Base-by-base conservation (phyloP, 2,113 vertebrate genomes). In the Gallinago undulata region DNA sequence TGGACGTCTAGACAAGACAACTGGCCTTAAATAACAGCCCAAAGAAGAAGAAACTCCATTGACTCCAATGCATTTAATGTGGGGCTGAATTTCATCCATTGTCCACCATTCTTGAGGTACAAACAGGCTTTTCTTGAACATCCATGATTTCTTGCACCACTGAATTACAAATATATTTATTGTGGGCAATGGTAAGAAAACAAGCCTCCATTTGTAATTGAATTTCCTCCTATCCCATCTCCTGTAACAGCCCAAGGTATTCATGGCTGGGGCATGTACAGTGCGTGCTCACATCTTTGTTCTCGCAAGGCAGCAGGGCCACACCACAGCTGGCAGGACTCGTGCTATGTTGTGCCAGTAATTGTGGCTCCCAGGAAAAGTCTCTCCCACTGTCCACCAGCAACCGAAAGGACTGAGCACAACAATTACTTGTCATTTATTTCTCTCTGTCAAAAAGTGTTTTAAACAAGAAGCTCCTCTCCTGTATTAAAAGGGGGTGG, bases 161-260 rank as follows among this genome's bases (percentile, higher is more conserved):
- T 85, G 95, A 81, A 66, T 80, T 80, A 92, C 92, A 97, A 97
- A 92, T 96, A 95, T 90, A 79, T 93, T 95, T 95, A 96, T 93
- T 97, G 80, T 97, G 82, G 86, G 78, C 82, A 94, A 92, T 30
- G 8, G 87, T 95, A 88, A 88, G 95, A 96, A 97, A 96, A 95
- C 95, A 96, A 96, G 74, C 50, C 70, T 57, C 47, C 69, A 77
- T 96, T 97, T 91, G 84, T 94, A 92, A 91, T 28, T 0, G 0
- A 64, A 88, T 92, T 93, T 95, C 86, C 67, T 79, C 51, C 55
- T 94, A 37, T 87, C 57, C 30, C 13, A 2, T 90, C 88, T 73
- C 31, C 67, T 74, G 23, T 8, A 57, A 97, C 94, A 97, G 23
- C 94, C 18, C 87, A 94, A 89, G 73, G 85, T 95, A 95, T 94